These are phyloP conservation scores for Pinna nobilis DNA, from an alignment of 1,140 invertebrate species.

Conservation along the genomic window DNA sequence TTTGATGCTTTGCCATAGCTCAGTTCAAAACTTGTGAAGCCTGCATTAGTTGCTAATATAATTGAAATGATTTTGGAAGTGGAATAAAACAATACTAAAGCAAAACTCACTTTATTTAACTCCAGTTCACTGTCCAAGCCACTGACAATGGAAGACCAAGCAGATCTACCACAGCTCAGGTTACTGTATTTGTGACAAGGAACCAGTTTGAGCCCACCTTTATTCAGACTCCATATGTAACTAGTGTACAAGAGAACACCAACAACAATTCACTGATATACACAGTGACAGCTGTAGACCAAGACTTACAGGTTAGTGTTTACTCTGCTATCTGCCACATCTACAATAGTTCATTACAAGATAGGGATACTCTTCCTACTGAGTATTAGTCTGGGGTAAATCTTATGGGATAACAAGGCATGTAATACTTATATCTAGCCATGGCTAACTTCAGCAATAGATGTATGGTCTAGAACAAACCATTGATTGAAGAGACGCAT, in stretches of 20 bases:
- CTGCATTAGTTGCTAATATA: not conserved
- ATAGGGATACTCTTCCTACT: too few species aligned
- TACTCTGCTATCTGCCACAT: too few species aligned
- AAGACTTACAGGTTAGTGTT: not conserved
- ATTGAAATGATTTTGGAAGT: not conserved
- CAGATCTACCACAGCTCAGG: slow-evolving; percentile 13
- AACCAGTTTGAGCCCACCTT: slow-evolving; percentile 11
- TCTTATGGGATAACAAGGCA: too few species aligned
- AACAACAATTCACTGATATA: slow-evolving; percentile 2
- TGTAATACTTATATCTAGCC: too few species aligned
- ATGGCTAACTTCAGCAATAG: too few species aligned
- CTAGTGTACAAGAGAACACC: slow-evolving; percentile 17
- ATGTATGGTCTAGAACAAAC: too few species aligned
- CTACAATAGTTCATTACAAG: too few species aligned
- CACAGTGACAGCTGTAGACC: slow-evolving; percentile 19
- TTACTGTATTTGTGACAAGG: slow-evolving; percentile 18
- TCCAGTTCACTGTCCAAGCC: slow-evolving; percentile 20
- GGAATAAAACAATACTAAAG: not conserved
- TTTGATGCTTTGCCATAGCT: too few species aligned
- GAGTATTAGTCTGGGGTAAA: too few species aligned
- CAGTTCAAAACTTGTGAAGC: too few species aligned
- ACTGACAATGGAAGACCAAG: slow-evolving; percentile 17
- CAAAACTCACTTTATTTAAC: not conserved
- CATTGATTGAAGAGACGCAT: too few species aligned
- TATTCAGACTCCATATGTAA: slow-evolving; percentile 17